phyloP scores from a whole-genome alignment of 2,113 vertebrate species.

The Mystacornis crossleyi region DNA sequence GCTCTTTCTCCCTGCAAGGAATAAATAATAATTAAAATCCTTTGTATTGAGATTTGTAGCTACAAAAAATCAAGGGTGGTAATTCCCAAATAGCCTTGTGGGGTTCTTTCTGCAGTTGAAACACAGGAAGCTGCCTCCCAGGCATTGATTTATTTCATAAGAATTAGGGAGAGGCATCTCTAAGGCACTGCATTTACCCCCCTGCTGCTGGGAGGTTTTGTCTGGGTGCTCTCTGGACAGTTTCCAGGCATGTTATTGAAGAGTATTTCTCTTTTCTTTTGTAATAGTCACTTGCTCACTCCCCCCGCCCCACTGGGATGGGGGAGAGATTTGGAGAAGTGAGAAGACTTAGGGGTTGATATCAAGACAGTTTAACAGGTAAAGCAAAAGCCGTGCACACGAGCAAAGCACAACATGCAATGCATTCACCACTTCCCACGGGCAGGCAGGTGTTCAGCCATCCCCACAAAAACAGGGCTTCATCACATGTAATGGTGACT shows the following conservation, averaged over 20 bases:
- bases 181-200: not conserved
- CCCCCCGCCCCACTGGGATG: not conserved
- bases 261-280: not conserved
- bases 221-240: not conserved
- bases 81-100: not conserved
- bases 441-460: not conserved
- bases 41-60: not conserved
- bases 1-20: not conserved
- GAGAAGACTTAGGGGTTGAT: not conserved
- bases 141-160: not conserved
- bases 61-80: not conserved
- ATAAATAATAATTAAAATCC: not conserved
- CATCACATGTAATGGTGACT: not conserved
- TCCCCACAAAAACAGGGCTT: not conserved
- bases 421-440: not conserved
- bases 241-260: not conserved
- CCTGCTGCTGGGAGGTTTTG: not conserved
- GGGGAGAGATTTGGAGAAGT: not conserved
- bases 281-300: not conserved
- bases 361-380: not conserved
- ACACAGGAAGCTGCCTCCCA: not conserved
- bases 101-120: not conserved
- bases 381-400: not conserved
- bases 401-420: not conserved
- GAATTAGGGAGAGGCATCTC: constrained; percentile 16